phyloP scores from a whole-genome alignment of 2,797 vertebrate genomes.

The Synaphobranchus kaupii region DNA sequence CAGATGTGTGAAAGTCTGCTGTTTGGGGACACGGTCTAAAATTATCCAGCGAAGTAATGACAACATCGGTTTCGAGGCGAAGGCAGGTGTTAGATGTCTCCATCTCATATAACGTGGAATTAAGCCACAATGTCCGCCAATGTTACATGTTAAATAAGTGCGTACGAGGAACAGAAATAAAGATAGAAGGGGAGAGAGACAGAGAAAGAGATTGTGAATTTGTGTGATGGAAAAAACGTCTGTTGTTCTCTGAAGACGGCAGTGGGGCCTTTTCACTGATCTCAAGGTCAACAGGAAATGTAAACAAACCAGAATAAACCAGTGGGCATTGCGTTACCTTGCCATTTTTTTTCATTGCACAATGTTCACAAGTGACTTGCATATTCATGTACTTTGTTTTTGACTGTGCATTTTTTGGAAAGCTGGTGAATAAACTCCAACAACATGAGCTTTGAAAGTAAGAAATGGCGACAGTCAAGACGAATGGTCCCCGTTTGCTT shows the following conservation, averaged over 20 bases:
- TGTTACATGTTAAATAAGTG: conserved; percentile 43
- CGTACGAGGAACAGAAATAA: conserved; percentile 16
- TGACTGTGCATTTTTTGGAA: neutral
- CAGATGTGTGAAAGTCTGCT: conserved; percentile 45
- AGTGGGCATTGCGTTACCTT: neutral
- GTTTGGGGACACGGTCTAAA: conserved; percentile 37
- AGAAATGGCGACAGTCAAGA: neutral
- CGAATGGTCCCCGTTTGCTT: conserved; percentile 25
- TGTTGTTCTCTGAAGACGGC: conserved; percentile 41
- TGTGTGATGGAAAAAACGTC: conserved; percentile 48
- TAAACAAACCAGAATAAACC: conserved; percentile 22
- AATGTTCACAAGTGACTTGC: neutral
- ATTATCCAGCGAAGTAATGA: conserved; percentile 30
- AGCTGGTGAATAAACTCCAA: neutral
- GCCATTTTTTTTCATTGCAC: neutral
- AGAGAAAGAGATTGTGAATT: conserved; percentile 42
- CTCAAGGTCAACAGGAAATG: conserved; percentile 13
- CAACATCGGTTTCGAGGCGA: conserved; percentile 15
- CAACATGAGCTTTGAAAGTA: neutral
- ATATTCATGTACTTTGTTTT: neutral
- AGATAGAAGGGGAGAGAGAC: neutral
- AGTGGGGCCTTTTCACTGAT: conserved; percentile 26
- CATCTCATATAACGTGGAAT: conserved; percentile 59
- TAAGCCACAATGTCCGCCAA: conserved; percentile 60
- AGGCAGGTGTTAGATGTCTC: conserved; percentile 58